Conservation (phyloP, 2,888 invertebrate species). For the Cryptops parisi region DNA sequence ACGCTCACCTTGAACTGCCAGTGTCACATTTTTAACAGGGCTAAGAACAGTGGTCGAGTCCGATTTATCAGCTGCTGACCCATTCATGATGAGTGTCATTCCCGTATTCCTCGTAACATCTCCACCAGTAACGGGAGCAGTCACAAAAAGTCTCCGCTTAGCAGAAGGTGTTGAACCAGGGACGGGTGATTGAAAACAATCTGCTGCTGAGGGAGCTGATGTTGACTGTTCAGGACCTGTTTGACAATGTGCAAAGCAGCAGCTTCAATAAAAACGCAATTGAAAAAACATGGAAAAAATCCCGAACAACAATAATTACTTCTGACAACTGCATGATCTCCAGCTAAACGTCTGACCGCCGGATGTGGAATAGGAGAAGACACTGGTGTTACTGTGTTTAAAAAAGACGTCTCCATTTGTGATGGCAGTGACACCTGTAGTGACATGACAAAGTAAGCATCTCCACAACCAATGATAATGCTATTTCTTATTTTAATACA, state of each 20-base stretch:
- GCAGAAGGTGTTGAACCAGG: slow-evolving; percentile 23
- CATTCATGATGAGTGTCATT: slow-evolving; percentile 10
- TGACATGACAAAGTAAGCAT: too few species aligned
- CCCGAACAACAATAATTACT: too few species aligned
- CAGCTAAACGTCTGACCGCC: slow-evolving; percentile 25
- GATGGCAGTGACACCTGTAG: slow-evolving; percentile 57
- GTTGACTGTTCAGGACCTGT: slow-evolving; percentile 25
- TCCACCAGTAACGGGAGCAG: slow-evolving; percentile 13
- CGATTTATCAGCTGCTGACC: too few species aligned
- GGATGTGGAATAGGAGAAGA: slow-evolving; percentile 26
- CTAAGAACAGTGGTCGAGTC: slow-evolving; percentile 1
- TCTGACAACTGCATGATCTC: too few species aligned
- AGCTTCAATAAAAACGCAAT: too few species aligned
- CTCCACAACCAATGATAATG: too few species aligned
- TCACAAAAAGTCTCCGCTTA: slow-evolving; percentile 32
- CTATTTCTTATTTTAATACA: too few species aligned
- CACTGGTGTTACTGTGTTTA: slow-evolving; percentile 13
- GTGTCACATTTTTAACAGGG: background rate
- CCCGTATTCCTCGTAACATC: slow-evolving; percentile 8
- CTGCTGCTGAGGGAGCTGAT: slow-evolving; percentile 40
- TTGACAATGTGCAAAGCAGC: background rate
- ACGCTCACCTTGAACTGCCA: background rate
- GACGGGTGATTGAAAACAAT: slow-evolving; percentile 32
- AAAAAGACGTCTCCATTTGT: slow-evolving; percentile 28
- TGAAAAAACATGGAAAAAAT: too few species aligned